Base-by-base conservation (phyloP, 2,888 invertebrate genomes). In the Reticulitermes lucifugus region DNA sequence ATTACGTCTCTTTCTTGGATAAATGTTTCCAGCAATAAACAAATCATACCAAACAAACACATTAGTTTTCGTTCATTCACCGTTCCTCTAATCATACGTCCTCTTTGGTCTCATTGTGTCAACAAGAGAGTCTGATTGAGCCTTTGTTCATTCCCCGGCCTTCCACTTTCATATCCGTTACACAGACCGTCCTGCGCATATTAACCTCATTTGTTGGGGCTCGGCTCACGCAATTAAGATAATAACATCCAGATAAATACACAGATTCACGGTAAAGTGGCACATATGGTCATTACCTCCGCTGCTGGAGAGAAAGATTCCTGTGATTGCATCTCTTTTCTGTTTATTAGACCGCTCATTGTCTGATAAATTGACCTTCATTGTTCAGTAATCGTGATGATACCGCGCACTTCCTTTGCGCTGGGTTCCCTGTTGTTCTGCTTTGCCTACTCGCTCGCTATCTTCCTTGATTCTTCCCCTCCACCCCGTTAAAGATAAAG, bases 251-350 rank as follows among this genome's bases (percentile, higher is more conserved):
- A 65, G 65, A 65, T 65, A 65, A 65, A 2, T 65, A 9, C 12
- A 65, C n/a, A 25, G 65, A 65, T 65, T 3, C 65, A 7, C 65
- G 77, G 41, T 46, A 29, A 77, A 43, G 77, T 77, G 77, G 77
- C 77, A 46, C 77, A 77, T 77, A 77, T 77, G 77, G 43, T 43
- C 46, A 77, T 77, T 77, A 77, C 41, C 77, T 77, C 77, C 43
- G 25, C n/a, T 22, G 35, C 46, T 77, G 73, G 73, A 65, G 65
- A 65, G n/a, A 18, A 60, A 21, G 65, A 65, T 65, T 65, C 65
- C 25, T 65, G n/a, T 60, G 77, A 77, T 77, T 77, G 46, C 77
- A 46, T 77, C 43, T 77, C 22, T 77, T 77, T 46, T 65, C n/a
- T 65, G 25, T 65, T 65, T 65, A 77, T 77, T 46, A 77, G 77